Evolutionary conservation across 2,113 vertebrate species (phyloP), one percentile per base, ranked within the genome.

Genomic region (Pelodiscus sinensis): DNA sequence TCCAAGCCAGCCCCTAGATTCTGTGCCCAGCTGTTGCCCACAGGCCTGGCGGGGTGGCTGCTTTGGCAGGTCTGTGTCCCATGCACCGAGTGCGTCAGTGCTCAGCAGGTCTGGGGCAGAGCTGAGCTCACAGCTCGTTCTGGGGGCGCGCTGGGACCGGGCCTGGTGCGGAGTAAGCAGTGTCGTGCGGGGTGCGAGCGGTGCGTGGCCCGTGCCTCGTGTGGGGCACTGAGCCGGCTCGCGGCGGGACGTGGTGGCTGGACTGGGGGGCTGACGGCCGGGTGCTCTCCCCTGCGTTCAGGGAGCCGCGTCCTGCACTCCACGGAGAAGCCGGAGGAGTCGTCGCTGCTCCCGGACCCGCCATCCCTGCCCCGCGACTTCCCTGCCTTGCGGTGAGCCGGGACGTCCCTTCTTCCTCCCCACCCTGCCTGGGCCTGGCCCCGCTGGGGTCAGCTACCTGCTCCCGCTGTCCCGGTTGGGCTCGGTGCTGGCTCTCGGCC

Each of bases 311-410:
- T 68, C 82, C 75, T 83, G 78, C 85, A 71, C 52, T 52, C 81
- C 29, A 14, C 62, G 38, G 71, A 38, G 9, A 79, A 60, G 15
- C 8, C 2, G 4, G 38, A 44, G 6, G 24, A 54, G 50, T 50
- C 89, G 31, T 27, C 84, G 4, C 8, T 19, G 68, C 54, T 79
- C 57, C 79, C 86, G 38, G 79, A 81, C 62, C 81, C 6, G 0
- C 90, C 62, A 6, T 84, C 96, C 22, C 44, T 83, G 75, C 85
- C 90, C 21, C 85, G 8, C 8, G 60, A 91, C 51, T 87, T 91
- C 57, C 90, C 90, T 56, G 85, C 73, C 15, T 73, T 83, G 52
- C 87, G 90, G 90, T 91, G 44, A 79, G 90, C 19, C 10, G 3
- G 9, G 3, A 15, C 24, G 16, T 55, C 82, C 58, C n/a, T 71